Percentiles rank a stretch among this genome's conserved stretches.
These are phyloP conservation scores for Caenorhabditis sp. DNA, from an alignment of 2,888 invertebrate genomes.

Conservation along the genomic window DNA sequence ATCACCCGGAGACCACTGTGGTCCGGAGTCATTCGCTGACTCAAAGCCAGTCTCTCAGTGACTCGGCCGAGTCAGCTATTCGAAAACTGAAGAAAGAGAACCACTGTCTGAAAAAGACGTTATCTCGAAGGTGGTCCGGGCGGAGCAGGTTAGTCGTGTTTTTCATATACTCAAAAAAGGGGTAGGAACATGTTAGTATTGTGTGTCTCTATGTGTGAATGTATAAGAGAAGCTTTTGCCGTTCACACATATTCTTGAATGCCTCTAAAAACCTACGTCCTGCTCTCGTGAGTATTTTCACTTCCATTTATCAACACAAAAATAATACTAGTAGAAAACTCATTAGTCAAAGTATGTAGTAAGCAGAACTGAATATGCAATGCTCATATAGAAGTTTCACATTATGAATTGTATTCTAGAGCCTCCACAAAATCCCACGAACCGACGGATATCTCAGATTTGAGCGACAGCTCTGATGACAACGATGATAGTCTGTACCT, in stretches of 20 bases:
- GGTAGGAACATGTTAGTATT: conserved; percentile 24
- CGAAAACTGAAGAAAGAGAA: conserved; percentile 64
- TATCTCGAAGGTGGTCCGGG: conserved; percentile 69
- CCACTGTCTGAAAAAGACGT: conserved; percentile 63
- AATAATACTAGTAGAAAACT: too few relatives aligned
- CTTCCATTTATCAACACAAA: background rate
- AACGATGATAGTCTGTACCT: conserved; percentile 66
- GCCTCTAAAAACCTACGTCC: conserved; percentile 25
- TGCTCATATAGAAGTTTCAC: background rate
- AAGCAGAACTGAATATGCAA: too few relatives aligned
- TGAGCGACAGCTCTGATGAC: conserved; percentile 63
- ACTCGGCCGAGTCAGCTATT: conserved; percentile 58
- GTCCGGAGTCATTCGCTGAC: conserved; percentile 50
- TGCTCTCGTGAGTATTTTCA: conserved; percentile 24
- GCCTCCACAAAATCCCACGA: conserved; percentile 48
- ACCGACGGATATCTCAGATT: conserved; percentile 21
- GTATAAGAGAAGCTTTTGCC: background rate
- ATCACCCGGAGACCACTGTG: conserved; percentile 49
- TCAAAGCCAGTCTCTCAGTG: conserved; percentile 53
- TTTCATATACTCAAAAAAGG: conserved; percentile 7
- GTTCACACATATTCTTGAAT: conserved; percentile 26
- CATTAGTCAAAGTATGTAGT: too few relatives aligned
- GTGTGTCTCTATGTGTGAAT: conserved; percentile 2
- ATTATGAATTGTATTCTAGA: conserved; percentile 5
- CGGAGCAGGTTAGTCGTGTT: conserved; percentile 67